phyloP scores from a whole-genome alignment of 2,888 invertebrate species.

The Ectropis crepuscularia region DNA sequence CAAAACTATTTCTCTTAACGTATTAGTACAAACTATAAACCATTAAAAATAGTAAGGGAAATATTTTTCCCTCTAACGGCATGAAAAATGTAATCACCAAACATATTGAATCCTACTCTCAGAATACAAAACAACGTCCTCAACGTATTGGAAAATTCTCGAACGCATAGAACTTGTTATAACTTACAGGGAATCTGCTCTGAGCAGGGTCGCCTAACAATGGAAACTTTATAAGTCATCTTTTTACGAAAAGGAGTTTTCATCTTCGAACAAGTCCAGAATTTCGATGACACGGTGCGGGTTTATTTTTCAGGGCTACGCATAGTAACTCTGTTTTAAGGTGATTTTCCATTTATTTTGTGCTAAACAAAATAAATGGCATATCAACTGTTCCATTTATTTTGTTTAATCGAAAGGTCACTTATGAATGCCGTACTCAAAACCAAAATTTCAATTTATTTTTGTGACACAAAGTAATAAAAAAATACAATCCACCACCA shows the following conservation, averaged over 20 bases:
- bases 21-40: too few relatives aligned
- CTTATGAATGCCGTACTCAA: too few relatives aligned
- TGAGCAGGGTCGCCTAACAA: slow-evolving; percentile 28
- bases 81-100: background rate
- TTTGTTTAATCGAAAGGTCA: too few relatives aligned
- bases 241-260: slow-evolving; percentile 20
- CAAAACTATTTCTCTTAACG: too few relatives aligned
- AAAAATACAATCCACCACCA: too few relatives aligned
- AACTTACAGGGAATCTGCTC: slow-evolving; percentile 12
- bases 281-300: slow-evolving; percentile 33
- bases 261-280: slow-evolving; percentile 29
- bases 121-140: background rate
- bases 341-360: slow-evolving; percentile 22
- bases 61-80: slow-evolving; percentile 12
- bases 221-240: slow-evolving; percentile 39
- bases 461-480: too few relatives aligned
- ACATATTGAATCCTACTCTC: background rate
- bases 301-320: slow-evolving; percentile 27
- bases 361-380: too few relatives aligned
- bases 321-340: slow-evolving; percentile 28
- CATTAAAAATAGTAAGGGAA: background rate
- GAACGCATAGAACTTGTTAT: background rate
- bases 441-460: too few relatives aligned
- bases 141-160: background rate
- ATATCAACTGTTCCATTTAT: too few relatives aligned